Percentiles rank a stretch among this genome's conserved stretches.
These are phyloP conservation scores for Eriocheir sinensis DNA, from an alignment of 1,140 invertebrate species.

Conservation along the genomic window DNA sequence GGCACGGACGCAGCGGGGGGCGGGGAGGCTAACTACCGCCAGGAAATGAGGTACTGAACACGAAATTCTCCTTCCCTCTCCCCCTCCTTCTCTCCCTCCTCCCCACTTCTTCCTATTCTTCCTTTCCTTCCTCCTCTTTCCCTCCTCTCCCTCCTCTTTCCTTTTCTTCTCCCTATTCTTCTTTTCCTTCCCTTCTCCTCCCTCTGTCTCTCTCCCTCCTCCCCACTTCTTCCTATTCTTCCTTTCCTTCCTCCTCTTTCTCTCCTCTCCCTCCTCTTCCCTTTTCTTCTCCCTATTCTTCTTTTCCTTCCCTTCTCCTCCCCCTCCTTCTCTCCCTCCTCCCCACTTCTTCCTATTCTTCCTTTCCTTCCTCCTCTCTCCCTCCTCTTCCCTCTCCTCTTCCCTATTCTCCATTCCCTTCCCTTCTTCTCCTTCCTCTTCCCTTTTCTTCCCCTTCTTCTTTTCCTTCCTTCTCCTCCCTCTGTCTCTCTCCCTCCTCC, in stretches of 20 bases:
- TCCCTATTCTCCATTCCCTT: neutral
- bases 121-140: neutral
- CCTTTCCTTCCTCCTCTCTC: neutral
- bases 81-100: neutral
- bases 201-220: neutral
- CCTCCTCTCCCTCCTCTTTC: neutral
- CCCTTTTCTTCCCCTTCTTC: neutral
- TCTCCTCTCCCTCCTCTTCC: neutral
- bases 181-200: neutral
- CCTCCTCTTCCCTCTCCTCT: neutral
- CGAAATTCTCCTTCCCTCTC: neutral
- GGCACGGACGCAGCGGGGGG: slow-evolving; percentile 35
- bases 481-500: neutral
- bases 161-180: neutral
- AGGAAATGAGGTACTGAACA: slow-evolving; percentile 53
- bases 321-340: neutral
- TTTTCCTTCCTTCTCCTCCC: neutral
- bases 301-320: neutral
- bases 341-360: neutral
- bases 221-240: neutral
- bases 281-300: too few species aligned
- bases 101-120: neutral
- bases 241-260: neutral
- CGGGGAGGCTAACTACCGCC: slow-evolving; percentile 2
- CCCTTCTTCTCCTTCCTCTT: neutral